These are phyloP conservation scores for Carlito syrichta DNA, from an alignment of 2,113 vertebrate species.

Conservation along the genomic window DNA sequence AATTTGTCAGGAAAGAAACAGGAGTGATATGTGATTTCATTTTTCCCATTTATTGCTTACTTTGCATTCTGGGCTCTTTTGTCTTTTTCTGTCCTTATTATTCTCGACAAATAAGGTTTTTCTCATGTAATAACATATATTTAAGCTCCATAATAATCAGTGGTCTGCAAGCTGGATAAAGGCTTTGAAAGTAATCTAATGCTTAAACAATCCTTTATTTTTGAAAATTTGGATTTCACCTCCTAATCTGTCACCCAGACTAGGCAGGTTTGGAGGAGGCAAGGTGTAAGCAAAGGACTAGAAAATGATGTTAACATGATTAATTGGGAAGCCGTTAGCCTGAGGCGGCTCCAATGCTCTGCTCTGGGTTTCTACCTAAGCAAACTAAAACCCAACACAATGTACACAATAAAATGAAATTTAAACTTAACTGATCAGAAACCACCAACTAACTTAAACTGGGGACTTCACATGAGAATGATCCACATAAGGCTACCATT, in stretches of 20 bases:
- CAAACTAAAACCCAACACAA: neutral
- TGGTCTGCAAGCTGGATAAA: neutral
- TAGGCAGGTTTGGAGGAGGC: neutral
- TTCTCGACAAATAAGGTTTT: neutral
- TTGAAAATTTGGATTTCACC: neutral
- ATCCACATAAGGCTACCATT: neutral
- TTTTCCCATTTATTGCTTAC: neutral
- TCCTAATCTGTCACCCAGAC: neutral
- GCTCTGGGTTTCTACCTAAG: neutral
- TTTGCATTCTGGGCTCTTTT: neutral
- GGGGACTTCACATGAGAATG: neutral
- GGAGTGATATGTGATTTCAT: neutral
- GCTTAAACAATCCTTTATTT: neutral
- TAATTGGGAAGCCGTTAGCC: neutral
- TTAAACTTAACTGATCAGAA: neutral
- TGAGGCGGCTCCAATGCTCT: accelerated
- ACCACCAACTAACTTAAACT: neutral
- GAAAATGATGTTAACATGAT: neutral
- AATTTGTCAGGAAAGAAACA: neutral
- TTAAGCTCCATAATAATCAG: neutral
- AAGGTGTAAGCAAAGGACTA: neutral
- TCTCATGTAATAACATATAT: neutral
- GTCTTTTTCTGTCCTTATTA: neutral
- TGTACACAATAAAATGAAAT: neutral
- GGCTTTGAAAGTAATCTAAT: neutral